Percentiles rank a stretch among this genome's conserved stretches.
phyloP scores from a whole-genome alignment of 2,113 vertebrate species.

The Anolis sagrei region DNA sequence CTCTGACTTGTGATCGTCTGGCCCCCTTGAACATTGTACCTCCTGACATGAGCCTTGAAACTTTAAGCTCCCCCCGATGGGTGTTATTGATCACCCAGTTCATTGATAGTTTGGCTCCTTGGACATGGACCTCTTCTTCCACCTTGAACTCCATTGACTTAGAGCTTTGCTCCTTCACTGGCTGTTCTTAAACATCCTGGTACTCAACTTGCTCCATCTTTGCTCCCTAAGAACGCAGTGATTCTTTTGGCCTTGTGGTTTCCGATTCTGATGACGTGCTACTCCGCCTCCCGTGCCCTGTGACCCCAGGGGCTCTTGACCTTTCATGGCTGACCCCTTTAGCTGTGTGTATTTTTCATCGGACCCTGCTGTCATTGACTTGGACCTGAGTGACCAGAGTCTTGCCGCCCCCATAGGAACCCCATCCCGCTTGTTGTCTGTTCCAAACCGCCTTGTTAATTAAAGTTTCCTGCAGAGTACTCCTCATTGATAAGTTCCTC shows the following conservation, averaged over 20 bases:
- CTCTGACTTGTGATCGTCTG: constrained; percentile 8
- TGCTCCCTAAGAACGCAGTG: not conserved
- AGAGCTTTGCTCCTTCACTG: constrained; percentile 6
- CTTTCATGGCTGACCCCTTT: not conserved
- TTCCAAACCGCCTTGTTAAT: constrained; percentile 16
- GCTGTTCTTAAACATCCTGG: constrained; percentile 5
- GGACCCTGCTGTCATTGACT: not conserved
- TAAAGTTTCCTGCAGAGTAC: constrained; percentile 37
- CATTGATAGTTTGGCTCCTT: not conserved
- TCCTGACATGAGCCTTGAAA: constrained; percentile 3
- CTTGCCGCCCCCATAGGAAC: not conserved
- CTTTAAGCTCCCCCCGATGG: not conserved
- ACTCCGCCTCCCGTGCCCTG: not conserved
- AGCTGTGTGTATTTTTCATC: constrained; percentile 6
- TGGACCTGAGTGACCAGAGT: not conserved
- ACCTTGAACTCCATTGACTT: not conserved
- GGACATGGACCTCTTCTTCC: not conserved
- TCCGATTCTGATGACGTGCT: not conserved
- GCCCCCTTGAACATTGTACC: not conserved
- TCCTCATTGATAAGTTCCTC: not conserved
- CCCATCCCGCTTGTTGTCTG: not conserved
- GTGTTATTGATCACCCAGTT: not conserved
- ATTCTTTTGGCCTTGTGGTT: constrained; percentile 8
- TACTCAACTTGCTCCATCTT: not conserved
- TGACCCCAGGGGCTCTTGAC: not conserved